Base-by-base conservation (phyloP, 2,888 invertebrate species). In the Megalurothrips usitatus region DNA sequence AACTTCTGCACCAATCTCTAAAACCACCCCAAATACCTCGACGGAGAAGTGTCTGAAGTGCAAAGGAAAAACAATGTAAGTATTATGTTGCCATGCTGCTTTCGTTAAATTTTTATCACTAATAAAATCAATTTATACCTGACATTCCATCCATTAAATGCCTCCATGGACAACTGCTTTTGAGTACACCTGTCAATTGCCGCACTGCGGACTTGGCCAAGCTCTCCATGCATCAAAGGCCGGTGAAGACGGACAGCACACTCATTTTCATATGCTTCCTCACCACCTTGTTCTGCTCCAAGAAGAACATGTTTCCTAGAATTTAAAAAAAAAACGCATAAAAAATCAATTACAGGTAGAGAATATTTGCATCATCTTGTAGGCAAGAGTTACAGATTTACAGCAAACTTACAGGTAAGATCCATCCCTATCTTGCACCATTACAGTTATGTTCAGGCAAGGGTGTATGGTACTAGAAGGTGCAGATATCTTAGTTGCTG, bases 241-340 rank as follows among this genome's bases (percentile, higher is more conserved):
- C 68, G 68, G 10, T 75, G 68, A 12, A 75, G 26, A 26, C 26
- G 68, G 1, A 75, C 68, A 6, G 68, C 68, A 75, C 68, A 75
- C 26, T 75, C 68, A 23, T 75, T 23, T 26, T 23, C 26, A 9
- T 75, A 75, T 9, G 23, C 68, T 26, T 26, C 68, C 10, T 75
- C 68, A 10, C 68, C 68, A 8, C 68, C 68, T 75, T 75, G 68
- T 26, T 75, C 68, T 26, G 68, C 68, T 75, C 68, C 68, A 10
- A 75, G 6, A 12, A 75, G 23, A 75, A 75, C 26, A 26, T 75
- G 68, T 75, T 75, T 75, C 12, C 68, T 75, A 12, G 0, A 26
- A 75, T 26, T 11, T 26, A n/a, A 75, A 75, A 75, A 75, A 17
- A 58, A 12, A 10, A 26, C 26, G 0, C 11, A 75, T 10, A 6